Evolutionary conservation across 64 coral and sea anemone species (phyloP).

Genomic region (Montipora cactus): DNA sequence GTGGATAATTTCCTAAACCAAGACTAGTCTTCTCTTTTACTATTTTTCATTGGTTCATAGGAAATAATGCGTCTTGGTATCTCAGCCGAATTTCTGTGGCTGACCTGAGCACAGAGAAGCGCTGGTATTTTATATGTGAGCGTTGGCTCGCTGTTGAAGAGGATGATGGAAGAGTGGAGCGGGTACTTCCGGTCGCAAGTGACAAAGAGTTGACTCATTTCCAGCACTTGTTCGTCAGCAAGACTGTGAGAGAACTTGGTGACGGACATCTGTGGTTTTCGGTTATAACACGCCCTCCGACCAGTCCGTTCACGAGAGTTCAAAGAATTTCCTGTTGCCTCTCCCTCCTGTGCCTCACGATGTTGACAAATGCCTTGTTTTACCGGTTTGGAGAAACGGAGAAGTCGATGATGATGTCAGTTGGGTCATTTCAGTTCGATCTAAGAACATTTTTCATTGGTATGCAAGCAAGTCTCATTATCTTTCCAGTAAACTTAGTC

Average conservation of each 20-base stretch:
- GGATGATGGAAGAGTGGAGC: constrained; percentile 83
- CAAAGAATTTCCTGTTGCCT: constrained; percentile 80
- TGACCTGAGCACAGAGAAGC: constrained; percentile 74
- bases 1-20: too few species aligned
- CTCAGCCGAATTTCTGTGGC: constrained; percentile 87
- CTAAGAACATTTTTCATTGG: constrained; percentile 75
- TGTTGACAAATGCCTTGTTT: constrained; percentile 94
- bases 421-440: constrained; percentile 69
- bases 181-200: constrained; percentile 83
- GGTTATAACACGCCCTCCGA: constrained; percentile 70
- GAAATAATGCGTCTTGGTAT: constrained; percentile 76
- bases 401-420: constrained; percentile 34
- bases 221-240: constrained; percentile 84
- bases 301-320: constrained; percentile 83
- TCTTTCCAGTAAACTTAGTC: constrained; percentile 89
- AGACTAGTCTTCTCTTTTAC: not conserved
- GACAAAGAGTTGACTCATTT: constrained; percentile 85
- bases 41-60: not conserved
- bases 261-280: constrained; percentile 96
- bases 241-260: constrained; percentile 82
- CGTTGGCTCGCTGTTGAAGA: constrained; percentile 89
- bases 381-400: constrained; percentile 64
- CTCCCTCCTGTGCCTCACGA: constrained; percentile 85
- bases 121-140: constrained; percentile 86
- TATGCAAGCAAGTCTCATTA: constrained; percentile 85